These are phyloP conservation scores for Patella ulyssiponensis DNA, from an alignment of 2,888 invertebrate genomes.

Conservation along the genomic window DNA sequence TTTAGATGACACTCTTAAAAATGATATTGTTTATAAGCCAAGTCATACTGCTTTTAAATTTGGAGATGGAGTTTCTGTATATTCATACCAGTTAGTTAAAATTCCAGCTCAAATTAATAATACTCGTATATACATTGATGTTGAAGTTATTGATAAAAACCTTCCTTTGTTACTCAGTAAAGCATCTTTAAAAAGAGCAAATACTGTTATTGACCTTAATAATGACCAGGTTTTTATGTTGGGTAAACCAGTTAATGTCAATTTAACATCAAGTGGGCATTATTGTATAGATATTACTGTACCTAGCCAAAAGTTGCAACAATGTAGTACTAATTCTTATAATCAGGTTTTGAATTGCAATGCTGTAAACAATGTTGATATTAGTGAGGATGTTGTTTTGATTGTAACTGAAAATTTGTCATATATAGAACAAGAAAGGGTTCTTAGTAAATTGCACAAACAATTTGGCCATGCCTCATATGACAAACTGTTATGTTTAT, in stretches of 20 bases:
- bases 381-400: slow-evolving; percentile 14
- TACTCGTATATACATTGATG: slow-evolving; percentile 20
- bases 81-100: slow-evolving; percentile 16
- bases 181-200: slow-evolving; percentile 30
- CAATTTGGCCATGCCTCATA: slow-evolving; percentile 22
- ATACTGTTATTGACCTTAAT: slow-evolving; percentile 20
- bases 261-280: slow-evolving; percentile 32
- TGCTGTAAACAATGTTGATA: neutral
- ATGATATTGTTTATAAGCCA: neutral
- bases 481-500: slow-evolving; percentile 11
- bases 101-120: slow-evolving; percentile 21
- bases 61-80: slow-evolving; percentile 27
- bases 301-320: neutral
- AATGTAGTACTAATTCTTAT: neutral
- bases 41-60: slow-evolving; percentile 26
- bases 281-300: slow-evolving; percentile 25
- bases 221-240: slow-evolving; percentile 31
- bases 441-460: slow-evolving; percentile 20
- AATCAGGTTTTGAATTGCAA: too few relatives aligned
- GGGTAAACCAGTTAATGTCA: slow-evolving; percentile 19
- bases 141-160: slow-evolving; percentile 26
- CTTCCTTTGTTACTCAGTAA: slow-evolving; percentile 29
- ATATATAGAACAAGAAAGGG: slow-evolving; percentile 13
- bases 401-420: neutral
- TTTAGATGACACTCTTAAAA: neutral